phyloP scores from a whole-genome alignment of 2,888 invertebrate species.

The Mesorhabditis spiculigera region DNA sequence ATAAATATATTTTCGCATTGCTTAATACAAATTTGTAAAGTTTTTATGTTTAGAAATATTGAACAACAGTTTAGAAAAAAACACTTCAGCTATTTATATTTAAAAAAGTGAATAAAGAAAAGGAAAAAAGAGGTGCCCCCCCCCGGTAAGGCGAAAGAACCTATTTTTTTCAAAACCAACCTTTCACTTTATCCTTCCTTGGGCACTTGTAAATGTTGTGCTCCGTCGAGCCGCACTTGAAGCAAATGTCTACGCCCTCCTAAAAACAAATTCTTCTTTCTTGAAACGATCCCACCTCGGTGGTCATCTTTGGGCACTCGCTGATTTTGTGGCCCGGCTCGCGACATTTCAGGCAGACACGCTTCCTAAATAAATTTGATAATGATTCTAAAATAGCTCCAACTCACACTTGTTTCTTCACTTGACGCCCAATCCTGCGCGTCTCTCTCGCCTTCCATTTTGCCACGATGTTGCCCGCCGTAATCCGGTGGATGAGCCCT shows the following conservation, averaged over 20 bases:
- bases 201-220: slow-evolving; percentile 68
- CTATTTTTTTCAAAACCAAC: slow-evolving; percentile 13
- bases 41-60: neutral
- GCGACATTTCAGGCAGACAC: slow-evolving; percentile 73
- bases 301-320: slow-evolving; percentile 71
- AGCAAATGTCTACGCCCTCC: slow-evolving; percentile 67
- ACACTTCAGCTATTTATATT: too few species aligned
- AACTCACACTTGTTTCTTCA: slow-evolving; percentile 30
- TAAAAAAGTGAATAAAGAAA: neutral
- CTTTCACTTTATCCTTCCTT: slow-evolving; percentile 35
- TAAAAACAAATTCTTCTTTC: neutral
- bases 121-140: too few species aligned
- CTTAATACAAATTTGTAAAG: too few species aligned
- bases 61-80: neutral
- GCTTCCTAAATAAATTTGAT: slow-evolving; percentile 11
- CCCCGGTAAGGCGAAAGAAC: neutral
- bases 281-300: neutral
- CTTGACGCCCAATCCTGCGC: slow-evolving; percentile 31
- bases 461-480: slow-evolving; percentile 17
- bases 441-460: slow-evolving; percentile 41
- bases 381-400: neutral
- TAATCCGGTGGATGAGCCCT: neutral
- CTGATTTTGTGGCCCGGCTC: slow-evolving; percentile 77
- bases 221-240: slow-evolving; percentile 84
- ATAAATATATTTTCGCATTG: too few species aligned